A percentile compares a stretch with the other conserved stretches of the same genome.
phyloP scores from a whole-genome alignment of 2,797 vertebrate species.

The Lutjanus campechanus region DNA sequence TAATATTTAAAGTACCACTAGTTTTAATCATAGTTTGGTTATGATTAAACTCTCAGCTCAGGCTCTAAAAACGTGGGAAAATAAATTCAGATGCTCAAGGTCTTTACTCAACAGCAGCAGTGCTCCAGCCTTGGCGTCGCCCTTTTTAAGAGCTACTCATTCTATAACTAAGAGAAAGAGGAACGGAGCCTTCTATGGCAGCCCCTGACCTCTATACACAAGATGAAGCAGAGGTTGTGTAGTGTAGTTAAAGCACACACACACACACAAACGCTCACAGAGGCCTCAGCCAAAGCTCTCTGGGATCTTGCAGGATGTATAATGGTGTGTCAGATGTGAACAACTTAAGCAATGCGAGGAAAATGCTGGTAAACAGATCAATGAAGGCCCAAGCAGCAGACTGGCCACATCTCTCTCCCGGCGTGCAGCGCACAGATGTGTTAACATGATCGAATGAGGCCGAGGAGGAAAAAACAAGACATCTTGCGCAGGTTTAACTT shows the following conservation, averaged over 20 bases:
- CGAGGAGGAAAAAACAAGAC: conserved; percentile 21
- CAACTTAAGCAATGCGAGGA: conserved; percentile 64
- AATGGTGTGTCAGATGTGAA: conserved; percentile 57
- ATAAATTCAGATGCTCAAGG: conserved; percentile 14
- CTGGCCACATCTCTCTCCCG: conserved; percentile 32
- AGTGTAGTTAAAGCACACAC: conserved; percentile 14
- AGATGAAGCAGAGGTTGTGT: conserved; percentile 27
- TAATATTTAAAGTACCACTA: not conserved
- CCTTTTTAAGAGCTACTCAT: conserved; percentile 21
- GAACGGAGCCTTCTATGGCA: conserved; percentile 21
- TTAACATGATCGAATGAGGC: conserved; percentile 45
- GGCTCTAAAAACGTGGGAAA: conserved; percentile 1
- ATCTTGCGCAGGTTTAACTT: not conserved
- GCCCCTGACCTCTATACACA: conserved; percentile 45
- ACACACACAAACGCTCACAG: not conserved
- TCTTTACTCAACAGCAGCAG: conserved; percentile 31
- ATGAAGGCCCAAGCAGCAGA: conserved; percentile 42
- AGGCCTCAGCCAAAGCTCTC: conserved; percentile 32
- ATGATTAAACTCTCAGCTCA: conserved; percentile 19
- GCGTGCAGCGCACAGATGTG: conserved; percentile 42
- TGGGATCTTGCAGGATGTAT: conserved; percentile 45
- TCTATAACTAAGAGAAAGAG: conserved; percentile 27
- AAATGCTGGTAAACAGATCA: conserved; percentile 69
- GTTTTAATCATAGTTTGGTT: not conserved
- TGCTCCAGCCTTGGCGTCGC: not conserved